These are phyloP conservation scores for Sebastolobus alascanus DNA, from an alignment of 2,797 vertebrate genomes.

Conservation along the genomic window DNA sequence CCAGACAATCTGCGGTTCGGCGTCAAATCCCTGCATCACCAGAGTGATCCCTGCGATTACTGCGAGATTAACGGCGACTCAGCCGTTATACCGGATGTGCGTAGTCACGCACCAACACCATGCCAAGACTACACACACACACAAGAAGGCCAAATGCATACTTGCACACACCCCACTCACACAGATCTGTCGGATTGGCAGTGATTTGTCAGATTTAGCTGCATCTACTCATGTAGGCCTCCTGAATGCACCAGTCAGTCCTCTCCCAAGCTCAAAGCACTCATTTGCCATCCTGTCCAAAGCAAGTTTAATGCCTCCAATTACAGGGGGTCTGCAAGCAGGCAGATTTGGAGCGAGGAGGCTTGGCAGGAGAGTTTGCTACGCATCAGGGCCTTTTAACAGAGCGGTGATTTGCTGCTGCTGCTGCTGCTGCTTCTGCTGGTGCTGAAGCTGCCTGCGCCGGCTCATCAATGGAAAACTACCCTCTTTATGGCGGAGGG, in stretches of 20 bases:
- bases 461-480: conserved; percentile 82
- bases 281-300: conserved; percentile 85
- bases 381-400: conserved; percentile 86
- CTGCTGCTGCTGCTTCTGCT: conserved; percentile 66
- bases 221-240: conserved; percentile 71
- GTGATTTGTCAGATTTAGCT: conserved; percentile 79
- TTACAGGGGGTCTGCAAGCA: conserved; percentile 83
- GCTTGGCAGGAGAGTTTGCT: conserved; percentile 84
- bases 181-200: conserved; percentile 72
- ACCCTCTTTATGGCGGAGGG: conserved; percentile 75
- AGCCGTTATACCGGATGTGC: conserved; percentile 34
- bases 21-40: conserved; percentile 58
- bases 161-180: background rate
- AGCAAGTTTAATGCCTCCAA: conserved; percentile 88
- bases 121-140: conserved; percentile 33
- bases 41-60: conserved; percentile 67
- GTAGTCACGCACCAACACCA: conserved; percentile 40
- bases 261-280: conserved; percentile 79
- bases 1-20: conserved; percentile 47
- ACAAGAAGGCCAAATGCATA: conserved; percentile 27
- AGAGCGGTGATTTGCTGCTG: conserved; percentile 84
- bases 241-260: conserved; percentile 81
- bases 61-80: conserved; percentile 68
- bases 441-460: conserved; percentile 73
- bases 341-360: conserved; percentile 81